Percentiles rank a stretch among this genome's conserved stretches.
These are phyloP conservation scores for Daboia siamensis DNA, from an alignment of 2,113 vertebrate species.

Conservation along the genomic window DNA sequence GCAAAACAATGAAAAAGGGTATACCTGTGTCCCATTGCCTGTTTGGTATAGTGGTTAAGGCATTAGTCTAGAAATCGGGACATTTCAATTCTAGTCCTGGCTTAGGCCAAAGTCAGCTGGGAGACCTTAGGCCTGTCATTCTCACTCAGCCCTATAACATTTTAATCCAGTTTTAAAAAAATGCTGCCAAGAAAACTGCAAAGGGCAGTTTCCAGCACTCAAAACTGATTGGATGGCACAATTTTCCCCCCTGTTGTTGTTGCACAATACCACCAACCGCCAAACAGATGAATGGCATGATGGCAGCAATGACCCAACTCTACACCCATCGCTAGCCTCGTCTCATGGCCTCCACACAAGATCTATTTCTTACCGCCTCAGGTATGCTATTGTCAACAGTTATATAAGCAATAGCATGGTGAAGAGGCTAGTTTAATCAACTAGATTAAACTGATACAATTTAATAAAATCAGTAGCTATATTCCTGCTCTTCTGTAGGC, in stretches of 20 bases:
- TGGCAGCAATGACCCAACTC: background rate
- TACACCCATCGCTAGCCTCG: background rate
- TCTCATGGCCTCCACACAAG: background rate
- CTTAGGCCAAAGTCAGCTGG: background rate
- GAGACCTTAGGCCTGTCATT: background rate
- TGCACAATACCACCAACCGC: background rate
- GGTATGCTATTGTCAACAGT: background rate
- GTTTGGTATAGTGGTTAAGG: background rate
- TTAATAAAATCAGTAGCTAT: background rate
- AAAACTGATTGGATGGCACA: background rate
- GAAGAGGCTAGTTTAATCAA: background rate
- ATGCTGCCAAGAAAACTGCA: background rate
- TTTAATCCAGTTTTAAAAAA: background rate
- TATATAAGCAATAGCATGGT: background rate
- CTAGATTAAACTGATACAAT: background rate
- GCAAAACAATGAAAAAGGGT: background rate
- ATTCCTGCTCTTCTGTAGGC: background rate
- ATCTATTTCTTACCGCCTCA: background rate
- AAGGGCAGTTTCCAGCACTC: background rate
- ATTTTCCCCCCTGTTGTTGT: background rate
- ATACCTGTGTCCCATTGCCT: background rate
- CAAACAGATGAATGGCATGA: background rate
- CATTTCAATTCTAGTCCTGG: background rate
- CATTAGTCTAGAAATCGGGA: background rate
- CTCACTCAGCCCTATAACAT: background rate